phyloP scores from a whole-genome alignment of 1,140 invertebrate genomes.

The Drosophila truncata region DNA sequence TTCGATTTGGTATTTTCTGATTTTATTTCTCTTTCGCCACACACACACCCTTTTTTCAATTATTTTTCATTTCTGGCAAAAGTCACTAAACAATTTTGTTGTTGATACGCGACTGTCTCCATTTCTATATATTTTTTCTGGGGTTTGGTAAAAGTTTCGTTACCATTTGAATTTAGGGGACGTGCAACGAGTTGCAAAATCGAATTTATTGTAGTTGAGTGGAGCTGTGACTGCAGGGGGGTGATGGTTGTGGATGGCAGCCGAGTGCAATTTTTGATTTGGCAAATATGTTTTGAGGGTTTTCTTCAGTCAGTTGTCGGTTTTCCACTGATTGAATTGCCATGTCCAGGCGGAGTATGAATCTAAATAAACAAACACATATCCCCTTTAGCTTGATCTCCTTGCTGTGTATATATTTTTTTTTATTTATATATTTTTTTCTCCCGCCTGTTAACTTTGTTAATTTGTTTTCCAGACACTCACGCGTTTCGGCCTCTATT shows the following conservation, averaged over 20 bases:
- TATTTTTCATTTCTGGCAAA: conserved; percentile 55
- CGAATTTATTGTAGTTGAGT: conserved; percentile 71
- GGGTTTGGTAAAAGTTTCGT: conserved; percentile 26
- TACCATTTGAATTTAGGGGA: conserved; percentile 58
- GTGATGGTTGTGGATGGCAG: background rate
- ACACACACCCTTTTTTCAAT: conserved; percentile 33
- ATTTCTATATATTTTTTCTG: conserved; percentile 25
- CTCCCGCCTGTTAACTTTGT: conserved; percentile 15
- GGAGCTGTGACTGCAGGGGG: background rate
- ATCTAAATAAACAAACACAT: conserved; percentile 1
- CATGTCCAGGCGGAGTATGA: conserved; percentile 39
- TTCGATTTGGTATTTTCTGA: conserved; percentile 22
- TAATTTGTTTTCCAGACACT: conserved; percentile 45
- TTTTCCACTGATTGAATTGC: conserved; percentile 51
- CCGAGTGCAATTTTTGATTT: conserved; percentile 75
- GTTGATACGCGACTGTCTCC: conserved; percentile 20
- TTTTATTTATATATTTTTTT: conserved; percentile 8
- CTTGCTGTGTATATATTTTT: background rate
- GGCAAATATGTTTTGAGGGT: conserved; percentile 59
- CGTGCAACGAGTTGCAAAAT: conserved; percentile 69
- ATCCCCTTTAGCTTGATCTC: background rate
- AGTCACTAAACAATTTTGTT: conserved; percentile 73
- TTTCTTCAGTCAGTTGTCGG: conserved; percentile 22
- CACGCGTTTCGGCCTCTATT: conserved; percentile 23
- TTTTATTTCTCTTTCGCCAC: conserved; percentile 2